Evolutionary conservation across 2,888 invertebrate species (phyloP), one percentile per base, ranked within the genome.

Genomic region (Zygothrica quintamaculata): DNA sequence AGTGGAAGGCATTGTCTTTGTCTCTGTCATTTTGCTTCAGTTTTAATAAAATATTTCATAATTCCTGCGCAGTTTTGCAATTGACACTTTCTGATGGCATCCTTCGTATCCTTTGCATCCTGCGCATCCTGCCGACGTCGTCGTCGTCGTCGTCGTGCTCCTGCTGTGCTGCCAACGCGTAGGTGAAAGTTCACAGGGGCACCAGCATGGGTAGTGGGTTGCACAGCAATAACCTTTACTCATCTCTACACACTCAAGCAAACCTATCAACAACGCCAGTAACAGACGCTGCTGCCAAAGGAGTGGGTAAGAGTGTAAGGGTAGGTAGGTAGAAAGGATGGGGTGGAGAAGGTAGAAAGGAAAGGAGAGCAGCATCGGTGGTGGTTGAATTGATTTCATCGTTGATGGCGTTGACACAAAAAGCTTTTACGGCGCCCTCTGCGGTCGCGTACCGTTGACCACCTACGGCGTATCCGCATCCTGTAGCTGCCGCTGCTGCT

Each of bases 351-450:
- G 40, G 9, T 11, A 31, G n/a, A 25, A 52, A 15, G n/a, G 47
- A 51, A 59, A 51, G 62, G 48, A 40, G 68, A 40, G 68, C 59
- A 68, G 61, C 61, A 55, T 52, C 65, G 75, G 71, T 71, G 75
- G 71, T 71, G 73, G 73, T 84, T 82, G 85, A 82, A 82, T 84
- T 82, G 84, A 82, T 82, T 82, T 84, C 84, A 78, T 60, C 77
- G 76, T 84, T 82, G 86, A 84, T 85, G 85, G 84, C 84, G 88
- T 88, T 89, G 89, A 89, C 88, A 89, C 87, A 88, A 88, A 85
- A 89, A 89, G 89, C 86, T 84, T 84, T 84, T 84, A 85, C 76
- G 67, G 80, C 76, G 84, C 86, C 85, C 86, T 84, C 84, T 84
- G 84, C 80, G 84, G 86, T 84, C 86, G 85, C 74, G 78, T 71